A percentile compares a stretch with the other conserved stretches of the same genome.
phyloP scores from a whole-genome alignment of 2,797 vertebrate species.

The Prionace glauca region DNA sequence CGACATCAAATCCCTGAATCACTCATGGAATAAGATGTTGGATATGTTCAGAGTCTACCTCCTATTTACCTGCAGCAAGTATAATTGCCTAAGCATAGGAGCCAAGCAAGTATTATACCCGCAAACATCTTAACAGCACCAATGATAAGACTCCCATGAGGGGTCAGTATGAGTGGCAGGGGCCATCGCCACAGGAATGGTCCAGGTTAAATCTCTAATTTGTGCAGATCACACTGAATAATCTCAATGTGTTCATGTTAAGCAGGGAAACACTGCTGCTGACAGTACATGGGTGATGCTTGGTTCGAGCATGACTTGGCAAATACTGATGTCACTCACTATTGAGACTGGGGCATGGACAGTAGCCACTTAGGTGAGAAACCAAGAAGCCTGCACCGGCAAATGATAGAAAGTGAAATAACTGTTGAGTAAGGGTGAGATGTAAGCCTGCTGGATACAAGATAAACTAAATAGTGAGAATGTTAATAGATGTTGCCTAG shows the following conservation, averaged over 20 bases:
- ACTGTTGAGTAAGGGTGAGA: neutral
- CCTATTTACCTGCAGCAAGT: no score
- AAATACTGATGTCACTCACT: neutral
- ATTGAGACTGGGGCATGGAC: neutral
- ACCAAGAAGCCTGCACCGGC: neutral
- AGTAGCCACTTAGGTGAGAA: neutral
- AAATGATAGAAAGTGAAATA: neutral
- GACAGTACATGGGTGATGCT: neutral
- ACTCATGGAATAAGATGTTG: no score
- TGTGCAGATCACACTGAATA: neutral
- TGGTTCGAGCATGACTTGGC: neutral
- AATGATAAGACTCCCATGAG: no score
- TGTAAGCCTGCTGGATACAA: neutral
- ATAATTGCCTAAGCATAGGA: no score
- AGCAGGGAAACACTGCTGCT: neutral
- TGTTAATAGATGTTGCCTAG: neutral
- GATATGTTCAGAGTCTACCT: no score
- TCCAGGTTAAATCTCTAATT: neutral
- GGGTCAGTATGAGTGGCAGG: neutral
- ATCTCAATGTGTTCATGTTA: neutral
- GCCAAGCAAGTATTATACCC: no score
- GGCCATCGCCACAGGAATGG: neutral
- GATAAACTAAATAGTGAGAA: neutral
- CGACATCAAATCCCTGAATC: no score
- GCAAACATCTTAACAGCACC: no score